Conservation (phyloP, 2,113 vertebrate genomes). For the Petroica traversi region DNA sequence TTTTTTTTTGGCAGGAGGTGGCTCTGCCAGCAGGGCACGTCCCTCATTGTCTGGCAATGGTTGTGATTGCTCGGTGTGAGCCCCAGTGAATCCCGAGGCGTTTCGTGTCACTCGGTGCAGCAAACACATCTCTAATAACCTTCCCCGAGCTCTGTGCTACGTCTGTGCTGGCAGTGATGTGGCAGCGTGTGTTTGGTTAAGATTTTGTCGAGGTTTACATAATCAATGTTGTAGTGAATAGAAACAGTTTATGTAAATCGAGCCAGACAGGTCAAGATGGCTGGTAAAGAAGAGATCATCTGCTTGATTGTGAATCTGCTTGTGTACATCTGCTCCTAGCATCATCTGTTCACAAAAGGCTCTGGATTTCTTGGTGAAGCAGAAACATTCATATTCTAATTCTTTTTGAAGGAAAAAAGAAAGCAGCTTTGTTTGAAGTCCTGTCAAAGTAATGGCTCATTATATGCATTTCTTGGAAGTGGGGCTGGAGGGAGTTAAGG, state of each 20-base stretch:
- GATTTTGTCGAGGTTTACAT: slow-evolving; percentile 25
- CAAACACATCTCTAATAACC: not conserved
- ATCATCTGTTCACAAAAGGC: slow-evolving; percentile 22
- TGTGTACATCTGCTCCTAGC: not conserved
- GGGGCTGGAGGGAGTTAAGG: not conserved
- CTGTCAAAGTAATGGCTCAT: not conserved
- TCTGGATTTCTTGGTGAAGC: not conserved
- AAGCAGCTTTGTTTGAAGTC: not conserved
- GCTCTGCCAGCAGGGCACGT: not conserved
- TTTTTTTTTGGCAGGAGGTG: not conserved
- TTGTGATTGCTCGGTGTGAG: not conserved
- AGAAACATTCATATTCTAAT: not conserved
- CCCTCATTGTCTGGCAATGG: not conserved
- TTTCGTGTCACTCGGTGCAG: not conserved
- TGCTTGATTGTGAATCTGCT: slow-evolving; percentile 25
- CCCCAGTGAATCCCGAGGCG: not conserved
- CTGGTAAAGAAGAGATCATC: slow-evolving; percentile 27
- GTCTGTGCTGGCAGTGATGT: not conserved
- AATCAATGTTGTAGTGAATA: not conserved
- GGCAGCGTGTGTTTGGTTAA: not conserved
- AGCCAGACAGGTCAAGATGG: slow-evolving; percentile 38
- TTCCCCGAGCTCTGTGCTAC: rapidly evolving
- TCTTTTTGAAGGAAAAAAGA: not conserved
- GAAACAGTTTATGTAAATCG: slow-evolving; percentile 31
- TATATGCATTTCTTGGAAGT: not conserved